Base-by-base conservation (phyloP, 2,888 invertebrate genomes). In the Tetrapedia diversipes region DNA sequence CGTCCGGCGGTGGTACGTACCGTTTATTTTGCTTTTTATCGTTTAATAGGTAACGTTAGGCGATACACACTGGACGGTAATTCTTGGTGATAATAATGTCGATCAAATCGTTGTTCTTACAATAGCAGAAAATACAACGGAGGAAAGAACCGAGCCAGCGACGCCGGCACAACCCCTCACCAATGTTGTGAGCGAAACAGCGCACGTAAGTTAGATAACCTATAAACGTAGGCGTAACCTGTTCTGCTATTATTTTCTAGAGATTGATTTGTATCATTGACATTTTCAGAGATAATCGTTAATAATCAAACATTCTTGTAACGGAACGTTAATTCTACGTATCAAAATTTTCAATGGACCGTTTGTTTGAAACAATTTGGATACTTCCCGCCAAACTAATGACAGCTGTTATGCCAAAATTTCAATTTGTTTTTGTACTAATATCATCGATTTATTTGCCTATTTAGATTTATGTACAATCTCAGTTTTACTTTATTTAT, bases 1-100 rank as follows among this genome's bases (percentile, higher is more conserved):
- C 91, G 88, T 90, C 91, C 70, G 87, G 88, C 84, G 87, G 88
- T 86, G 91, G 91, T 91, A 82, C 72, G 87, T 87, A 67, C 80
- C 76, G 76, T 82, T 79, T 77, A 74, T 80, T 83, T 79, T 69
- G 61, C 76, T 82, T 81, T 82, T 61, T 59, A 65, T 71, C 45
- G 47, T 66, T 70, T 76, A 67, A 57, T 54, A 69, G 54, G 60
- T 37, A 64, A 37, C 19, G 61, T 47, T 78, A 37, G n/a, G 22
- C 57, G 39, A 41, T 53, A 27, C 51, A 32, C 54, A 54, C 59
- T n/a, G 37, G 11, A 32, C 14, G 32, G 10, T 37, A 49, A 32
- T 37, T 29, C 27, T 16, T 49, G 41, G 29, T 43, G n/a, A n/a
- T 61, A 24, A 54, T 27, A 51, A 65, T 49, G 49, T 39, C 41